phyloP scores from a whole-genome alignment of 2,113 vertebrate species.

The Thamnophis sirtalis region DNA sequence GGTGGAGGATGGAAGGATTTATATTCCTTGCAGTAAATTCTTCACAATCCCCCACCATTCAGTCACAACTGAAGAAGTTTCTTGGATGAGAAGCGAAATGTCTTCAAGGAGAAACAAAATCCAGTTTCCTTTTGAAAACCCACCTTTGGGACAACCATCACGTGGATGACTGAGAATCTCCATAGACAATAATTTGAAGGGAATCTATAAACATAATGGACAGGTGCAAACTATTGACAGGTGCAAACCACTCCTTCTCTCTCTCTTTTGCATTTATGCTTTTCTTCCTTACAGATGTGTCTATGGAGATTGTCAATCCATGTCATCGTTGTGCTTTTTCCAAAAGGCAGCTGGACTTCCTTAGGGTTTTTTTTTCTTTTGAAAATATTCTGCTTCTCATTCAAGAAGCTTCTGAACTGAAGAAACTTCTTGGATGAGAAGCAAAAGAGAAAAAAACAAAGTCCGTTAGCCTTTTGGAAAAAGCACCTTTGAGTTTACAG shows the following conservation, averaged over 20 bases:
- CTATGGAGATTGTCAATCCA: background rate
- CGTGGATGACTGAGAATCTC: background rate
- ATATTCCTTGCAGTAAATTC: background rate
- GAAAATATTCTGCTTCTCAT: background rate
- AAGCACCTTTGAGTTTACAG: background rate
- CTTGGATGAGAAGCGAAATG: background rate
- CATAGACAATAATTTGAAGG: background rate
- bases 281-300: background rate
- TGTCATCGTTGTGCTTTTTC: background rate
- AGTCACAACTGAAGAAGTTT: background rate
- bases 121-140: background rate
- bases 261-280: background rate
- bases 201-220: background rate
- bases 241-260: background rate
- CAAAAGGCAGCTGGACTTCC: background rate
- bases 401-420: background rate
- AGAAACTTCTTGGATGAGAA: background rate
- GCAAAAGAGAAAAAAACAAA: background rate
- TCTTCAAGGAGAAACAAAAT: background rate
- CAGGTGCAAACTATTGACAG: background rate
- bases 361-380: background rate
- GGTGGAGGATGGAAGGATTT: background rate
- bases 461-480: background rate
- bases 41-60: background rate
- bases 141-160: background rate